phyloP scores from a whole-genome alignment of 2,797 vertebrate species.

The Aselliscus stoliczkanus region DNA sequence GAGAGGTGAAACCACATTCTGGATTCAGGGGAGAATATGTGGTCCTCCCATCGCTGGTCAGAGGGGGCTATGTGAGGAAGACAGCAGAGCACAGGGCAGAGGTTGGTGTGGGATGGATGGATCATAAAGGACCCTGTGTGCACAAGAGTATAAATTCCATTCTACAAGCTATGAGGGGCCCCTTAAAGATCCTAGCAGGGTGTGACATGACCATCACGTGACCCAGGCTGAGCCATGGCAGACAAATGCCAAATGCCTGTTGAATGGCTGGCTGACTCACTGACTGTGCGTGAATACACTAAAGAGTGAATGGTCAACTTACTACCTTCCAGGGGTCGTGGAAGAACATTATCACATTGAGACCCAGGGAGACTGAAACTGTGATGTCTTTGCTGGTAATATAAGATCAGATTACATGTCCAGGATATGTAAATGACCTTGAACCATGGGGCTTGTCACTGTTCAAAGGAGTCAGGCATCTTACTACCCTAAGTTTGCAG shows the following conservation, averaged over 20 bases:
- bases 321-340: fast-evolving
- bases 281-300: background rate
- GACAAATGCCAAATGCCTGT: background rate
- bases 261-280: background rate
- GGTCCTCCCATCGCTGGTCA: fast-evolving
- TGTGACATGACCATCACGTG: background rate
- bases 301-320: background rate
- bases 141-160: background rate
- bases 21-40: background rate
- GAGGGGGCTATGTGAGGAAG: fast-evolving
- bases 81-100: background rate
- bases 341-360: background rate
- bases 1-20: background rate
- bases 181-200: background rate
- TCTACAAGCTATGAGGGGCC: background rate
- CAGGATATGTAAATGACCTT: background rate
- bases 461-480: background rate
- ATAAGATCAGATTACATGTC: background rate
- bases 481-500: background rate
- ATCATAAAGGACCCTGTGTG: background rate
- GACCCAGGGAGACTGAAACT: background rate
- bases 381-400: background rate
- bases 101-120: fast-evolving
- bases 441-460: background rate
- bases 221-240: background rate